Base-by-base conservation (phyloP, 2,797 vertebrate genomes). In the Pantherophis vulpinus region DNA sequence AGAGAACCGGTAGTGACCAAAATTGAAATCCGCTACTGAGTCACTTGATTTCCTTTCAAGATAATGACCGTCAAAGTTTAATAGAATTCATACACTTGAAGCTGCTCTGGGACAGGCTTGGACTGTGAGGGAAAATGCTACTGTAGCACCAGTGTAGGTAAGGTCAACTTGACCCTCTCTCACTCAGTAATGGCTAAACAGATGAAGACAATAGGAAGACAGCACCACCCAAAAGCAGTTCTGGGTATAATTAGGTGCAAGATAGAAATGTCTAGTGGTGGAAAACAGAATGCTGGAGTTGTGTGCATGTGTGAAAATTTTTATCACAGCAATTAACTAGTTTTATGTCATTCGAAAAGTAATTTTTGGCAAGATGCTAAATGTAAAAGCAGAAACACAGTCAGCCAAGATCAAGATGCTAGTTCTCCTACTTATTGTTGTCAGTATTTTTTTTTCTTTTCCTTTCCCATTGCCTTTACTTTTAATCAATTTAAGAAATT, bases 401-500 rank as follows among this genome's bases (percentile, higher is more conserved):
- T 66, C 27, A 66, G 61, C 27, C 61, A 66, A 66, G 27, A n/a
- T 66, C 14, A 37, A 37, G 37, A 37, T 79, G 74, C 74, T 8
- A 16, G 94, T 93, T 66, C 94, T 60, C 94, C 95, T 94, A 87
- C 86, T 95, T 90, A 88, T 55, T 95, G 95, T 96, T 97, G 94
- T 96, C 96, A 97, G 96, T 97, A 95, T 96, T 97, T 95, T 90
- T 90, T 97, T 96, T 23, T 13, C 23, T 42, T 97, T 95, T 91
- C 87, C 96, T 96, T n/a, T 56, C 12, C 27, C 96, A 96, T 96
- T 97, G 94, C 93, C 92, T 96, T 96, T 96, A 93, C 91, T 96
- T 96, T 96, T 96, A 95, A 92, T 32, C 91, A 95, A 95, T 94
- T 95, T 95, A 96, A 96, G 94, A 95, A 96, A 95, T 96, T 97